Evolutionary conservation across 2,888 invertebrate genomes (phyloP).

Genomic region (Oscheius sp.): DNA sequence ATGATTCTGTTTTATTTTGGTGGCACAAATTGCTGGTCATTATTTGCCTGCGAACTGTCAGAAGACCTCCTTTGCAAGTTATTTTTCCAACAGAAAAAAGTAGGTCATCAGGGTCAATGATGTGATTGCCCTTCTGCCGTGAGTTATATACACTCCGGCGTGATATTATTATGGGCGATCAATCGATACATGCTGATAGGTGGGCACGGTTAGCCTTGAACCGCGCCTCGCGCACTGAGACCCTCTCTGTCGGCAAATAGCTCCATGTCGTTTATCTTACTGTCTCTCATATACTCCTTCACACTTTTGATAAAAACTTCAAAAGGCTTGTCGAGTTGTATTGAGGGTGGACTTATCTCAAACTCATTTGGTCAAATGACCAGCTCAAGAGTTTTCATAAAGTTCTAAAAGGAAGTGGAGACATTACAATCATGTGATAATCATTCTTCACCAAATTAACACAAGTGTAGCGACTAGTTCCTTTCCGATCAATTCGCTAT

Average conservation of each 20-base stretch:
- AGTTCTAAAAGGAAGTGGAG: too few species aligned
- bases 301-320: background rate
- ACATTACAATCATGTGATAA: background rate
- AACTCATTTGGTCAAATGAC: too few species aligned
- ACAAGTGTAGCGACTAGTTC: slow-evolving; percentile 6
- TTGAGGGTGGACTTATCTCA: background rate
- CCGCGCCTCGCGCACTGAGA: slow-evolving; percentile 13
- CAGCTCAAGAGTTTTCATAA: too few species aligned
- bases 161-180: slow-evolving; percentile 23
- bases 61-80: background rate
- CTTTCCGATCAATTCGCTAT: background rate
- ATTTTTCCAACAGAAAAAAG: background rate
- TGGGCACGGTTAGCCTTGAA: slow-evolving; percentile 25
- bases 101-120: background rate
- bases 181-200: slow-evolving; percentile 27
- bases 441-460: background rate
- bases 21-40: slow-evolving; percentile 3
- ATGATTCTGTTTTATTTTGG: background rate
- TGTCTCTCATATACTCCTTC: background rate
- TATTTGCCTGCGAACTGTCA: background rate
- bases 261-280: slow-evolving; percentile 7
- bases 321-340: background rate
- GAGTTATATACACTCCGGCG: background rate
- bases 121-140: background rate
- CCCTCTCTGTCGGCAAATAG: slow-evolving; percentile 3